A percentile compares a stretch with the other conserved stretches of the same genome.
phyloP scores from a whole-genome alignment of 2,113 vertebrate genomes.

The Actenoides hombroni region DNA sequence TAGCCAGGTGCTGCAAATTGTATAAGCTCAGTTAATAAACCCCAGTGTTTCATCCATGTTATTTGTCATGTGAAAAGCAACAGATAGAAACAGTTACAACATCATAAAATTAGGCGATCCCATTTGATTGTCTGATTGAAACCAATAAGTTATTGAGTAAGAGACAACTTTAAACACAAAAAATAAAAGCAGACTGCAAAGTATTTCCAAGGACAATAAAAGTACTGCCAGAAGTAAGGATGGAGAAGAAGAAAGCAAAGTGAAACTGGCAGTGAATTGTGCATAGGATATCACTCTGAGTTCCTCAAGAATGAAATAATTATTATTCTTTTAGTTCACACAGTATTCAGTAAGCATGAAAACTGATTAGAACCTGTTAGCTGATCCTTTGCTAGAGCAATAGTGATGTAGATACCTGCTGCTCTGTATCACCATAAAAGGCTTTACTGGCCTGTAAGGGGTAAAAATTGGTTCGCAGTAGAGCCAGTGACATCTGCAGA shows the following conservation, averaged over 20 bases:
- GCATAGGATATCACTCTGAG: neutral
- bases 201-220: neutral
- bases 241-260: neutral
- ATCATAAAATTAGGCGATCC: neutral
- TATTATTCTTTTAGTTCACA: neutral
- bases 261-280: neutral
- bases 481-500: neutral
- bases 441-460: neutral
- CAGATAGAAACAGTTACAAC: neutral
- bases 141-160: neutral
- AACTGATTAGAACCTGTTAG: neutral
- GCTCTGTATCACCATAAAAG: neutral
- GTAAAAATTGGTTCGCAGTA: neutral
- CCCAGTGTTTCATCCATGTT: neutral
- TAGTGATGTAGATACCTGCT: neutral
- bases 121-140: neutral
- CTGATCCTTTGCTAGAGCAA: neutral
- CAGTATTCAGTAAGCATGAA: neutral
- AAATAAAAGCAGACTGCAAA: neutral
- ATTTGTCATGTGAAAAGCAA: neutral
- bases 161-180: neutral
- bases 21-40: neutral
- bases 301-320: neutral
- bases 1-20: neutral
- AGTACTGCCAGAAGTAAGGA: neutral